Evolutionary conservation across 2,113 vertebrate genomes (phyloP).

Genomic region (Macaca fascicularis): T2T-MFA8v1.1 NC_088375.1:99990001-99990500

Average conservation of each 20-base stretch:
- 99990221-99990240: background rate
- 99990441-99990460: background rate
- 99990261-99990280: background rate
- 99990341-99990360: background rate
- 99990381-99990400: background rate
- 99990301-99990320: fast-evolving
- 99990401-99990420: background rate
- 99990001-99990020: slow-evolving; percentile 63
- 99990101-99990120: background rate
- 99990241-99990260: background rate
- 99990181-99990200: background rate
- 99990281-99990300: background rate
- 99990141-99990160: slow-evolving; percentile 3
- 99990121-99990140: slow-evolving; percentile 32
- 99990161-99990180: background rate
- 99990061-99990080: slow-evolving; percentile 31
- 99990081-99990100: background rate
- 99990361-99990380: background rate
- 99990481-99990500: background rate
- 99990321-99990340: background rate
- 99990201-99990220: background rate
- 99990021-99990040: slow-evolving; percentile 26
- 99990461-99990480: background rate
- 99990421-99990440: background rate
- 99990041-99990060: slow-evolving; percentile 31